These are phyloP conservation scores for Pseudomyrmex cubaensis DNA, from an alignment of 1,140 invertebrate genomes.

Conservation along the genomic window DNA sequence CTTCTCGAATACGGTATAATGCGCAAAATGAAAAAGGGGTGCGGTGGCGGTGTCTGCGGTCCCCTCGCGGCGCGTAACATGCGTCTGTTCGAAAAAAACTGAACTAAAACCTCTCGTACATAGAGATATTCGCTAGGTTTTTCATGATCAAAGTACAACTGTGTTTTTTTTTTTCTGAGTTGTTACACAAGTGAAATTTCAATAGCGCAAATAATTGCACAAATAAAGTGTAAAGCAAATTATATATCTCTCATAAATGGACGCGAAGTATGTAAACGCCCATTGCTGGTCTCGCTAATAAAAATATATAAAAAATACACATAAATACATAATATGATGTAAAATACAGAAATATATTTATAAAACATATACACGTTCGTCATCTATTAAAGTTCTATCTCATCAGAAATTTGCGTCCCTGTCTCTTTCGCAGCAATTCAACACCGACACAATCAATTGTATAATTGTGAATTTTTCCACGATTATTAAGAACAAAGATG, in stretches of 20 bases:
- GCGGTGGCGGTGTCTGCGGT: neutral
- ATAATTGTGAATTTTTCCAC: conserved; percentile 4
- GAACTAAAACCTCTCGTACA: neutral
- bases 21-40: conserved; percentile 2
- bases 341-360: too few relatives aligned
- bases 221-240: neutral
- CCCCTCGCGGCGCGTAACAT: neutral
- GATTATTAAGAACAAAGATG: neutral
- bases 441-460: neutral
- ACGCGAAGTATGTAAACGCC: neutral
- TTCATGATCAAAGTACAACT: neutral
- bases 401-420: neutral
- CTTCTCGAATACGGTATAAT: conserved; percentile 1
- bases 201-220: too few relatives aligned
- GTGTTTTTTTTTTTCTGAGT: too few relatives aligned
- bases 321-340: too few relatives aligned
- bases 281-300: neutral
- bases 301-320: too few relatives aligned
- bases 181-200: too few relatives aligned
- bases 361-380: neutral
- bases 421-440: neutral
- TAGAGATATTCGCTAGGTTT: neutral
- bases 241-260: neutral
- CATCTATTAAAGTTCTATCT: neutral
- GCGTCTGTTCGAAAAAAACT: neutral